Base-by-base conservation (phyloP, 2,113 vertebrate species). In the Noctilio leporinus region DNA sequence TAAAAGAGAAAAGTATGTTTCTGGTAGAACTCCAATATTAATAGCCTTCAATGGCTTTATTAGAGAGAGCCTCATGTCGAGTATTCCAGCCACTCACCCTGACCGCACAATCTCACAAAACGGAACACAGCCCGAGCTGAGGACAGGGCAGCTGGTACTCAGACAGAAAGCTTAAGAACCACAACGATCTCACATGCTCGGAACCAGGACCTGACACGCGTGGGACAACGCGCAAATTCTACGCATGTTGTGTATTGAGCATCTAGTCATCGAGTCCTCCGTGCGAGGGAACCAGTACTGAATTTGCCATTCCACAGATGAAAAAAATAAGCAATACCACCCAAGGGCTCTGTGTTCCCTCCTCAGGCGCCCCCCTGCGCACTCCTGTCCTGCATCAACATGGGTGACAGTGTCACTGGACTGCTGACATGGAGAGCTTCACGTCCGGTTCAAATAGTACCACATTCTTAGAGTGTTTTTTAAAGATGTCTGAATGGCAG, bases 31-130 rank as follows among this genome's bases (percentile, higher is more conserved):
- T 92, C 81, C 62, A 47, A 83, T 47, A 94, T 65, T 90, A 92
- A 62, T 87, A 70, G 28, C 51, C 24, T 92, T 0, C 47, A 91
- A 94, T 86, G 88, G 96, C 93, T 92, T 95, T 88, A 92, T 85
- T 17, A 85, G 33, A n/a, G 4, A 91, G 19, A 80, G 70, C 51
- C 89, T 84, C 84, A 49, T 26, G 20, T 69, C n/a, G 91, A 96
- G 76, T 40, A 55, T 14, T 64, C 59, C 53, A 47, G 5, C 92
- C 73, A 83, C 77, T 45, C 72, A 69, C 67, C 51, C 10, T 3
- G 26, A 70, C 76, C 15, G 30, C 28, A 69, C 24, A 80, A 35
- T 59, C 62, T 84, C 91, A 83, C 11, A 28, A 75, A 92, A 43
- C 55, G 53, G 69, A 82, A 70, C 40, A 26, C 12, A 26, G 45